A percentile compares a stretch with the other conserved stretches of the same genome.
Evolutionary conservation across 2,888 invertebrate species (phyloP).

Genomic region (Drosophila nigricruria): DNA sequence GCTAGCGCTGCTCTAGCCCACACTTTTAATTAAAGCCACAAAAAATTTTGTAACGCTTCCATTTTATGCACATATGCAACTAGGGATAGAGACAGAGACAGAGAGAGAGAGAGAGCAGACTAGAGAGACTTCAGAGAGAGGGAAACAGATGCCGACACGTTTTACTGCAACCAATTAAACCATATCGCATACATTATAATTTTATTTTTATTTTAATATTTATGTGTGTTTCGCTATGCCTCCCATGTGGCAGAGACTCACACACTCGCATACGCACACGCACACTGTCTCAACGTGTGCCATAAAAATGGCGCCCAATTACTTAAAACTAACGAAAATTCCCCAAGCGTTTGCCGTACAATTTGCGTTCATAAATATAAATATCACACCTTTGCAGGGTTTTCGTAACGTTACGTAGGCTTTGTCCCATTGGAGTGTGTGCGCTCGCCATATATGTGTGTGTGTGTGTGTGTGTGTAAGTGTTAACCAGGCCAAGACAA

Average conservation of each 20-base stretch:
- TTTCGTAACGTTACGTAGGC: conserved; percentile 43
- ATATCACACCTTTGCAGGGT: conserved; percentile 69
- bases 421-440: conserved; percentile 12
- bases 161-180: conserved; percentile 73
- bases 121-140: background rate
- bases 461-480: conserved; percentile 13
- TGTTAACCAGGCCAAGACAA: conserved; percentile 54
- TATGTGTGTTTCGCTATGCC: conserved; percentile 66
- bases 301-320: conserved; percentile 76
- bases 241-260: conserved; percentile 41
- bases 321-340: conserved; percentile 76
- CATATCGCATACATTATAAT: conserved; percentile 70
- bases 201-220: conserved; percentile 77
- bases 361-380: conserved; percentile 76
- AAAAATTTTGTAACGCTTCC: conserved; percentile 21
- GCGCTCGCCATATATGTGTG: background rate
- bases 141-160: conserved; percentile 29
- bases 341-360: conserved; percentile 59
- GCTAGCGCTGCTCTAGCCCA: conserved; percentile 13
- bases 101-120: background rate
- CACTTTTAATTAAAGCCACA: conserved; percentile 69
- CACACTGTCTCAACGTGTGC: conserved; percentile 24
- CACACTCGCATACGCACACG: conserved; percentile 11
- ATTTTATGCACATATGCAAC: conserved; percentile 42
- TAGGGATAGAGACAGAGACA: too few relatives aligned